Percentiles rank a stretch among this genome's conserved stretches.
These are phyloP conservation scores for Lordiphosa stackelbergi DNA, from an alignment of 1,140 invertebrate species.

Conservation along the genomic window DNA sequence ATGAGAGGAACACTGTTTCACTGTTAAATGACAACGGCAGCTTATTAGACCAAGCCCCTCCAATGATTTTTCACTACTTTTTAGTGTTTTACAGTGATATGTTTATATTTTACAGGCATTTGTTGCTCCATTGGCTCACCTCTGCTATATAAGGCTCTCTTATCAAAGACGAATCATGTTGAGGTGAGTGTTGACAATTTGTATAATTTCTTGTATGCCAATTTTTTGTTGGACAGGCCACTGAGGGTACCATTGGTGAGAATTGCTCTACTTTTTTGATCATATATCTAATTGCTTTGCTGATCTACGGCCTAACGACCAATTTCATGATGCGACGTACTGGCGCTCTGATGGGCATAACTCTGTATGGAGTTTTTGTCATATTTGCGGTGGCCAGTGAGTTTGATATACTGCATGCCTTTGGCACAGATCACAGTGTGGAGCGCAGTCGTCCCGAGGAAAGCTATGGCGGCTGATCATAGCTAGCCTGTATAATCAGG, in stretches of 20 bases:
- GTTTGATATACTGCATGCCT: slow-evolving; percentile 24
- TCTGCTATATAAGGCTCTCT: not conserved
- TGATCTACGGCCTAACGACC: slow-evolving; percentile 21
- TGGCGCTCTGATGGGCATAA: slow-evolving; percentile 19
- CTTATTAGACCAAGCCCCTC: too few species aligned
- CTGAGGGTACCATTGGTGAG: slow-evolving; percentile 23
- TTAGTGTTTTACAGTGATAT: too few species aligned
- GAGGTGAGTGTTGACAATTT: too few species aligned
- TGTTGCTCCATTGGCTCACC: slow-evolving; percentile 17
- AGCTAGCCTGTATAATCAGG: not conserved
- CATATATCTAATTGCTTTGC: not conserved
- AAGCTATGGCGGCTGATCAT: not conserved
- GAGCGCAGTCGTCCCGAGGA: slow-evolving; percentile 27
- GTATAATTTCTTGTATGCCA: too few species aligned
- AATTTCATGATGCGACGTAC: slow-evolving; percentile 31
- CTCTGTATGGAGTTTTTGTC: slow-evolving; percentile 8
- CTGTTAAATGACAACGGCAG: too few species aligned
- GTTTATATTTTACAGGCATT: slow-evolving; percentile 6
- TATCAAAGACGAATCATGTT: not conserved
- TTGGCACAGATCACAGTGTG: slow-evolving; percentile 23
- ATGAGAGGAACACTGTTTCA: too few species aligned
- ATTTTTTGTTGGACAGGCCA: slow-evolving; percentile 2
- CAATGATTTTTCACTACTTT: too few species aligned
- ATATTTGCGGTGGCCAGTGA: slow-evolving; percentile 19
- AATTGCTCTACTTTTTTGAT: slow-evolving; percentile 17